Conservation (phyloP, 2,797 vertebrate genomes). For the Pseudochirops corinnae region DNA sequence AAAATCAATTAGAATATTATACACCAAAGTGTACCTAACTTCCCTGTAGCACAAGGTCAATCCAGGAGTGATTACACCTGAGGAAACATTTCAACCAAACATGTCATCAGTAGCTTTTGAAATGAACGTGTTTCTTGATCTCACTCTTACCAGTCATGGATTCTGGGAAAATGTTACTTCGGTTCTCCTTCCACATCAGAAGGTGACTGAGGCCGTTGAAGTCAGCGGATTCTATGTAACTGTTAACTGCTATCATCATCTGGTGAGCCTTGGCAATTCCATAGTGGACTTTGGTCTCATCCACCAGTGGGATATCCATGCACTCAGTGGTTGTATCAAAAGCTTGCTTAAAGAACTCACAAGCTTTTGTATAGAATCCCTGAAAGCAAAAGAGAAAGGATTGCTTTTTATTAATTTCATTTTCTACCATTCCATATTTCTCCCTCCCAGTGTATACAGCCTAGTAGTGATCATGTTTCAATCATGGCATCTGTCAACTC, state of each 20-base stretch:
- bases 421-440: background rate
- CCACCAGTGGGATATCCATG: slow-evolving; percentile 76
- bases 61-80: slow-evolving; percentile 51
- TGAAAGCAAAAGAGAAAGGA: slow-evolving; percentile 81
- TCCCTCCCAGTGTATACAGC: background rate
- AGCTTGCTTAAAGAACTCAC: slow-evolving; percentile 85
- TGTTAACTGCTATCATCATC: slow-evolving; percentile 84
- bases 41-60: background rate
- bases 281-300: slow-evolving; percentile 86
- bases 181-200: slow-evolving; percentile 86
- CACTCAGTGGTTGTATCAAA: slow-evolving; percentile 83
- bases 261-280: slow-evolving; percentile 86
- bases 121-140: slow-evolving; percentile 82
- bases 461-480: background rate
- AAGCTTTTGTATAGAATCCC: slow-evolving; percentile 87
- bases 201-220: slow-evolving; percentile 81
- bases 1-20: slow-evolving; percentile 15
- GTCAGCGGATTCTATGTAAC: slow-evolving; percentile 80
- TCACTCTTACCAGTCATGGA: slow-evolving; percentile 85
- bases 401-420: slow-evolving; percentile 75
- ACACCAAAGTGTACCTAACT: slow-evolving; percentile 30
- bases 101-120: slow-evolving; percentile 75
- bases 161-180: slow-evolving; percentile 87
- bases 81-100: slow-evolving; percentile 74
- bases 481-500: background rate